Evolutionary conservation across 2,113 vertebrate species (phyloP), one percentile per base, ranked within the genome.

Genomic region (Nothobranchius furzeri): DNA sequence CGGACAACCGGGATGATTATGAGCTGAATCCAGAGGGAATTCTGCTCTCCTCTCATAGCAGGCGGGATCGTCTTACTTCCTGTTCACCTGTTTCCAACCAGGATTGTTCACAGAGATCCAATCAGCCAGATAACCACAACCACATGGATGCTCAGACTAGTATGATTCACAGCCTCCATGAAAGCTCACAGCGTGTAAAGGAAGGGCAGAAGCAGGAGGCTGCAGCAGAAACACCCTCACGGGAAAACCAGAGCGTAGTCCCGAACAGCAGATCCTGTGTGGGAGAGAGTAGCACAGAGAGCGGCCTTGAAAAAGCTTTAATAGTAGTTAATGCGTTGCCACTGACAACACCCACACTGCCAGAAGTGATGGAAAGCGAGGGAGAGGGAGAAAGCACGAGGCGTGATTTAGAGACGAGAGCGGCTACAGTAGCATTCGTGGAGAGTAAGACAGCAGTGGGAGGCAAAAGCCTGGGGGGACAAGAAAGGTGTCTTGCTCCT

Each of bases 331-430:
- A 83, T 75, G 81, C 79, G 90, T 91, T 92, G 85, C 91, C 88
- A 89, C 80, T 88, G 87, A 90, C 89, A 88, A 93, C 90, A 90
- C 89, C 91, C 90, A 88, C 90, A 57, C 82, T 89, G 80, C 87
- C 87, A 91, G 92, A 90, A 93, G 87, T 84, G 86, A 90, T 89
- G 78, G 82, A 92, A 90, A 82, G 87, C 60, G 51, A 85, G 74
- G 72, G 87, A 89, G 88, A 85, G 80, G 68, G 83, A 90, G 89
- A 89, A 82, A 70, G 84, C n/a, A 73, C 66, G 79, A 87, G 81
- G 76, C 42, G 61, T 76, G 84, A 92, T 85, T 84, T 63, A 60
- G 52, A 52, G 73, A 76, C 30, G 30, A 30, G 30, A 30, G 30
- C 75, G 68, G 80, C 68, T 74, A 72, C 69, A 78, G 69, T 70